Evolutionary conservation across 2,113 vertebrate genomes (phyloP).

Genomic region (Bubalus kerabau): DNA sequence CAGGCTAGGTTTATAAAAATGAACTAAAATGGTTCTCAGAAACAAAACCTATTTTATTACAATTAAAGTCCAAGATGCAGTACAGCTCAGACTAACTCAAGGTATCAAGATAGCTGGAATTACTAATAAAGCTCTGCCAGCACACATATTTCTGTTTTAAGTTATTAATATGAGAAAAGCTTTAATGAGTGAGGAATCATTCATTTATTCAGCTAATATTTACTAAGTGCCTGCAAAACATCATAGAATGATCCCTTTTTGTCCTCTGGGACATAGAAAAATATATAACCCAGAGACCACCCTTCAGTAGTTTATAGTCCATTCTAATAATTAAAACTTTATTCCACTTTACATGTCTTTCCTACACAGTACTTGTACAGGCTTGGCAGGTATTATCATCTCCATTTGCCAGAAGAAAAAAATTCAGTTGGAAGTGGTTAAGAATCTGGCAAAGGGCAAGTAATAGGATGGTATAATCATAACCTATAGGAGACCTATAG

Average conservation of each 20-base stretch:
- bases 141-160: background rate
- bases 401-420: background rate
- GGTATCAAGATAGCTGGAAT: background rate
- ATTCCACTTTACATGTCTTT: background rate
- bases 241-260: background rate
- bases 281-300: background rate
- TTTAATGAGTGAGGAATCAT: background rate
- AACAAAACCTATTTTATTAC: constrained; percentile 33
- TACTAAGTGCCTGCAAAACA: background rate
- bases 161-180: background rate
- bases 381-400: background rate
- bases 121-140: background rate
- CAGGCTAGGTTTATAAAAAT: constrained; percentile 44
- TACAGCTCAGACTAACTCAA: background rate
- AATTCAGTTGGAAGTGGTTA: background rate
- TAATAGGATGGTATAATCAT: background rate
- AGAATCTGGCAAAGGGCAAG: constrained; percentile 12
- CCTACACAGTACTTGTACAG: background rate
- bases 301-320: background rate
- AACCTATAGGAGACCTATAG: background rate
- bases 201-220: constrained; percentile 10
- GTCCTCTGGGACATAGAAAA: background rate
- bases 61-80: background rate
- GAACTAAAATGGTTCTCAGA: constrained; percentile 49
- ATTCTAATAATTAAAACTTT: constrained; percentile 43